These are phyloP conservation scores for Budorcas taxicolor DNA, from an alignment of 2,113 vertebrate species.

Conservation along the genomic window DNA sequence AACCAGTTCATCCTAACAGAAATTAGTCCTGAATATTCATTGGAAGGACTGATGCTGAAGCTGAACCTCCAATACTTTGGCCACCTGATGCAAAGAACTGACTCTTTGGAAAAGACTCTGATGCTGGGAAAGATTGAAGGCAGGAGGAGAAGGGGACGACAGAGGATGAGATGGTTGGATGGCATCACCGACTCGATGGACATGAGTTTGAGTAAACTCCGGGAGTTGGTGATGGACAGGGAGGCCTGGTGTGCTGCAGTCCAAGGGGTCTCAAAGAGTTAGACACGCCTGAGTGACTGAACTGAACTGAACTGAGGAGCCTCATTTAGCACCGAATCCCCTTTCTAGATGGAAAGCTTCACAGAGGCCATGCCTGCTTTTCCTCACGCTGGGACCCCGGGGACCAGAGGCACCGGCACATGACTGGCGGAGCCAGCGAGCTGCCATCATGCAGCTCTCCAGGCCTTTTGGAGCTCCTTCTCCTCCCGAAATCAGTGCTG, in stretches of 20 bases:
- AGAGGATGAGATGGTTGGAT: neutral
- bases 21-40: neutral
- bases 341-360: neutral
- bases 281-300: neutral
- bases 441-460: fast-evolving
- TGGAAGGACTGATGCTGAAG: neutral
- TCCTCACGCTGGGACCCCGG: fast-evolving
- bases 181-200: neutral
- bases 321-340: neutral
- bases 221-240: neutral
- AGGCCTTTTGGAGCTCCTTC: neutral
- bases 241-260: neutral
- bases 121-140: neutral
- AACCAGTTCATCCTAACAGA: neutral
- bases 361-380: neutral
- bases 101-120: neutral
- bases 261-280: neutral
- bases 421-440: neutral
- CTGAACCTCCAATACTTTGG: neutral
- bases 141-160: neutral
- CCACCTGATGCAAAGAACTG: neutral
- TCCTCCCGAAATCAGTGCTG: neutral
- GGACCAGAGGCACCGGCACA: neutral
- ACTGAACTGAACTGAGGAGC: neutral
- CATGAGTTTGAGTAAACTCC: neutral